These are phyloP conservation scores for Agriopis leucophaearia DNA, from an alignment of 2,888 invertebrate genomes.

Conservation along the genomic window DNA sequence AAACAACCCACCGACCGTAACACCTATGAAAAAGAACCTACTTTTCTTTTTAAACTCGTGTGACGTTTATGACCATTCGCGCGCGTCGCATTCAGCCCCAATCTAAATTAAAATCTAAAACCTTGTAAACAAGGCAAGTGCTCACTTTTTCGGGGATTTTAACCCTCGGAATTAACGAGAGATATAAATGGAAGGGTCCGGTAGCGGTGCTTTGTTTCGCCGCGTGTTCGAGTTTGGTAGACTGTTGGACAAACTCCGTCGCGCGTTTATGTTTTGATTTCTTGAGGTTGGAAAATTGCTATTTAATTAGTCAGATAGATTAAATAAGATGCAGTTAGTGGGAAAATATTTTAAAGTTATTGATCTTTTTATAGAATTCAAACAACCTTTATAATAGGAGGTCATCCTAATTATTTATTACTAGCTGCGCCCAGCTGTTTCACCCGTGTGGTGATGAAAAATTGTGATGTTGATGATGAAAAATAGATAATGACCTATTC, in stretches of 20 bases:
- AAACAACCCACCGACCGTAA: slow-evolving; percentile 56
- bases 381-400: too few relatives aligned
- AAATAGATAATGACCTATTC: too few relatives aligned
- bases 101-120: slow-evolving; percentile 88
- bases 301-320: slow-evolving; percentile 20
- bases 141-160: slow-evolving; percentile 87
- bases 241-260: slow-evolving; percentile 73
- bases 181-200: slow-evolving; percentile 74
- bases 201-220: slow-evolving; percentile 46
- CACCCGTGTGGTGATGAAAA: too few relatives aligned
- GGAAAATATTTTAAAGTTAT: neutral
- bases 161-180: slow-evolving; percentile 86
- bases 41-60: slow-evolving; percentile 53
- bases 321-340: neutral
- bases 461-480: too few relatives aligned
- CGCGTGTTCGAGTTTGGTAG: slow-evolving; percentile 56
- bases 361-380: neutral
- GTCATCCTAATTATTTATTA: too few relatives aligned
- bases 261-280: slow-evolving; percentile 44
- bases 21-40: slow-evolving; percentile 55
- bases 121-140: slow-evolving; percentile 88
- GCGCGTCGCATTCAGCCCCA: slow-evolving; percentile 71
- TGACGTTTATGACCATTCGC: slow-evolving; percentile 70
- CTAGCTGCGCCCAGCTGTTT: too few relatives aligned
- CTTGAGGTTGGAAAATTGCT: slow-evolving; percentile 38